Evolutionary conservation across 1,140 invertebrate species (phyloP).

Genomic region (Meloidogyne exigua): DNA sequence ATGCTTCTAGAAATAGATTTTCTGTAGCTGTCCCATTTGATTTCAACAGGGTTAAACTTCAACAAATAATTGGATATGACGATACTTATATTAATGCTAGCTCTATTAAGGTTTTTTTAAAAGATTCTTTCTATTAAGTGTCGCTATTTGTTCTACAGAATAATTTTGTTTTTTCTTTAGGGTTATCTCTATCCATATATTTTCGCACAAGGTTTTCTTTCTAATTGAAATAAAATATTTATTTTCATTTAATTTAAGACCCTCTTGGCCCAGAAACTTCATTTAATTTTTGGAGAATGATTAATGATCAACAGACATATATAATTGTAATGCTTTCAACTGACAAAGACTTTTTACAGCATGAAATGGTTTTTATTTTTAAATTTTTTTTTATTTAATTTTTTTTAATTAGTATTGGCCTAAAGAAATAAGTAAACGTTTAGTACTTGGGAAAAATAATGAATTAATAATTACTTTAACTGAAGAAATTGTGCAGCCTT

Average conservation of each 20-base stretch:
- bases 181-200: conserved; percentile 62
- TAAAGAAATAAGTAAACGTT: conserved; percentile 17
- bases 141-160: too few species aligned
- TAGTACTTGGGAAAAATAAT: conserved; percentile 49
- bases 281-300: conserved; percentile 96
- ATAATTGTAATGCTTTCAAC: conserved; percentile 97
- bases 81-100: conserved; percentile 60
- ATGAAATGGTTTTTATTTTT: conserved; percentile 50
- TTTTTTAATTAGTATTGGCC: conserved; percentile 55
- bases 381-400: not conserved
- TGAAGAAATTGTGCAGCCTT: conserved; percentile 32
- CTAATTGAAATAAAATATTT: not conserved
- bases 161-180: conserved; percentile 32
- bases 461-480: conserved; percentile 44
- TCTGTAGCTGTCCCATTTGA: conserved; percentile 59
- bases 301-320: conserved; percentile 82
- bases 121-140: too few species aligned
- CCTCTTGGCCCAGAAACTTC: conserved; percentile 73
- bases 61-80: conserved; percentile 51
- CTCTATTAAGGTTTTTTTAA: conserved; percentile 38
- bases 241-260: conserved; percentile 66
- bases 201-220: conserved; percentile 66
- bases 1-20: conserved; percentile 49
- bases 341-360: conserved; percentile 75
- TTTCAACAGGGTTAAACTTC: conserved; percentile 53